Evolutionary conservation across 2,888 invertebrate species (phyloP).

Genomic region (Callyntrura guangdongensis): DNA sequence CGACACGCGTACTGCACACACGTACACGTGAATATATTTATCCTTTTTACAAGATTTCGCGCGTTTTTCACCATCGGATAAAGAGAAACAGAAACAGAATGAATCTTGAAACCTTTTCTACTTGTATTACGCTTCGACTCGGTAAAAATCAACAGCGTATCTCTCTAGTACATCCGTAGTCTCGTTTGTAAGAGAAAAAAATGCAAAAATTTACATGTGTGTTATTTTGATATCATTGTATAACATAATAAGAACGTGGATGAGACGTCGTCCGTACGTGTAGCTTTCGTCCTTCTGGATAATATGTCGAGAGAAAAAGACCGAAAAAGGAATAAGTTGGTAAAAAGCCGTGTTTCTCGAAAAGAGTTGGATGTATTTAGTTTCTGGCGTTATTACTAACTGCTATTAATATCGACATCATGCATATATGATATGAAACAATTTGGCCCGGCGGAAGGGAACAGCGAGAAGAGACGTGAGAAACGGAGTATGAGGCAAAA

Average conservation of each 20-base stretch:
- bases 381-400: no score
- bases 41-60: no score
- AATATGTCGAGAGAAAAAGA: background rate
- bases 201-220: conserved; percentile 47
- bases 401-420: no score
- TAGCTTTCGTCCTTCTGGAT: background rate
- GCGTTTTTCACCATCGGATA: no score
- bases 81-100: no score
- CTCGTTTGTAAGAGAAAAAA: background rate
- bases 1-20: background rate
- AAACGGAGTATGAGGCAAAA: background rate
- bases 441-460: background rate
- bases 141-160: no score
- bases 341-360: background rate
- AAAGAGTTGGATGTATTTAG: no score
- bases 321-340: background rate
- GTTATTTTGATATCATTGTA: background rate
- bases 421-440: no score
- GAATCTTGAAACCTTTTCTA: no score
- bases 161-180: background rate
- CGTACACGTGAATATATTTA: background rate
- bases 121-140: no score
- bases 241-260: no score
- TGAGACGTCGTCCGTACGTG: no score
- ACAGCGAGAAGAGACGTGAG: background rate